These are phyloP conservation scores for Drosophila kokeensis DNA, from an alignment of 2,888 invertebrate species.

Conservation along the genomic window DNA sequence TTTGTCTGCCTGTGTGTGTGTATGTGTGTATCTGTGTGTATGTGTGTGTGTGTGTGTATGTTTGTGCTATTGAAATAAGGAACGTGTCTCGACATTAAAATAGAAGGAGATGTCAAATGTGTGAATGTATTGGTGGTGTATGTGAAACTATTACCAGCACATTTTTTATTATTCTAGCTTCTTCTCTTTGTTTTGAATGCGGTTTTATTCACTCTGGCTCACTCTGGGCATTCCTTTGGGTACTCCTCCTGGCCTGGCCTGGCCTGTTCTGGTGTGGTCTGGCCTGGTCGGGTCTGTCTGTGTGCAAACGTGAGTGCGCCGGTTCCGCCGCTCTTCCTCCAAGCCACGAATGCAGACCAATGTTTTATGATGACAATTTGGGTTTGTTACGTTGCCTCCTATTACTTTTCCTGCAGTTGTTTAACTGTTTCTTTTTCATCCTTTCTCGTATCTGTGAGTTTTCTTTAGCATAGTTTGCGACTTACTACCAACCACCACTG, in stretches of 20 bases:
- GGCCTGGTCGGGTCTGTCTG: neutral
- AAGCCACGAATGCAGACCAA: constrained; percentile 52
- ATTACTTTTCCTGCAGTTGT: constrained; percentile 57
- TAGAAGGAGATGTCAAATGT: constrained; percentile 64
- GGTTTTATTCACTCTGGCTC: constrained; percentile 35
- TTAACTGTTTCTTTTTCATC: constrained; percentile 32
- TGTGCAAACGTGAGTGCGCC: constrained; percentile 47
- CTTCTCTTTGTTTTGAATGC: constrained; percentile 58
- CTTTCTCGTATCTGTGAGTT: constrained; percentile 1
- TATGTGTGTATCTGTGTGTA: constrained; percentile 14
- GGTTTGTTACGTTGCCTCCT: constrained; percentile 57
- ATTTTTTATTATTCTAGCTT: constrained; percentile 58
- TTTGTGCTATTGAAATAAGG: constrained; percentile 54
- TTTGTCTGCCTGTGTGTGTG: constrained; percentile 13
- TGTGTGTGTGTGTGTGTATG: neutral
- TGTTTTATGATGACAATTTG: constrained; percentile 64
- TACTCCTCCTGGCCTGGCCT: neutral
- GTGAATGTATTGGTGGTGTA: constrained; percentile 53
- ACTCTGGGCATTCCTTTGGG: constrained; percentile 35
- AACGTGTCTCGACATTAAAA: constrained; percentile 59
- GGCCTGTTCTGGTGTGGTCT: neutral
- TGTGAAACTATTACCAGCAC: constrained; percentile 29
- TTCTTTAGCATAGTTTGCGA: constrained; percentile 15
- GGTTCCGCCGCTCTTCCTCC: constrained; percentile 28
- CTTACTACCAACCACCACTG: constrained; percentile 2